phyloP scores from a whole-genome alignment of 2,113 vertebrate genomes.

The Grallaria varia region DNA sequence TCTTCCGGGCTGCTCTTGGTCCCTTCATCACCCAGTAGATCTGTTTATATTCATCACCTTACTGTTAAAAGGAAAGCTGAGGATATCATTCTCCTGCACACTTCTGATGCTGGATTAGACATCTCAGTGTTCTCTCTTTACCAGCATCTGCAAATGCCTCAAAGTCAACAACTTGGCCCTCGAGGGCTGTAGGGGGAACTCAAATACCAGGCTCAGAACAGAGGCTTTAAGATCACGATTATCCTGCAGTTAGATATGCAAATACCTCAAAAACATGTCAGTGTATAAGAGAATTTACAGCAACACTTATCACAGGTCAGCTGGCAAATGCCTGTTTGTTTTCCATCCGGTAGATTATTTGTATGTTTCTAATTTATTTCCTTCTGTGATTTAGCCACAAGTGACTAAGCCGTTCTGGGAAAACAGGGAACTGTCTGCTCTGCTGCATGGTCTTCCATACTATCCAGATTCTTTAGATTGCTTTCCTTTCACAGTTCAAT shows the following conservation, averaged over 20 bases:
- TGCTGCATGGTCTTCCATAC: not conserved
- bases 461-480: not conserved
- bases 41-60: not conserved
- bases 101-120: not conserved
- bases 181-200: not conserved
- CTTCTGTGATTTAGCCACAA: not conserved
- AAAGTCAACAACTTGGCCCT: not conserved
- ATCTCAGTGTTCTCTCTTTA: not conserved
- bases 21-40: not conserved
- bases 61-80: not conserved
- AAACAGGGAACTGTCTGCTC: not conserved
- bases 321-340: not conserved
- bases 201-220: not conserved
- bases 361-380: not conserved
- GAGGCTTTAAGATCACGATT: not conserved
- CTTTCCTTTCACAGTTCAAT: not conserved
- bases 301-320: not conserved
- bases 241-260: not conserved
- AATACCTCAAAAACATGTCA: not conserved
- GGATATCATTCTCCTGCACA: not conserved
- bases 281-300: not conserved
- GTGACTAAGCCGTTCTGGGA: not conserved
- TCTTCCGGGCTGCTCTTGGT: not conserved
- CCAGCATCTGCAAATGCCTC: fast-evolving
- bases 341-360: not conserved